Conservation (phyloP, 2,113 vertebrate species). For the Rattus rattus region DNA sequence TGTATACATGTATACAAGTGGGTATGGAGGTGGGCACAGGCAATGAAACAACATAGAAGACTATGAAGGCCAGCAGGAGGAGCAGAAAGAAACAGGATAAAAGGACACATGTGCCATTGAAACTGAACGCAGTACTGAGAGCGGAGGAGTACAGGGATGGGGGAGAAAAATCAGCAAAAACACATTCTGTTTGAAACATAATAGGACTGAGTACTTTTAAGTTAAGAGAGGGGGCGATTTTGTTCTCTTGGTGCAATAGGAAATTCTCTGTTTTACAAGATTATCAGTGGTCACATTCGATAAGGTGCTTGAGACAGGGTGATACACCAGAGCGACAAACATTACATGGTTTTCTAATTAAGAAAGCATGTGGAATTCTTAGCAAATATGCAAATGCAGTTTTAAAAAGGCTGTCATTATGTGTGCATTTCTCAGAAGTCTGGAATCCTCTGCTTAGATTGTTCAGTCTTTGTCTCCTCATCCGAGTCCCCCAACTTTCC, state of each 20-base stretch:
- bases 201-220: background rate
- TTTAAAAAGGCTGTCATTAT: background rate
- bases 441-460: background rate
- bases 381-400: slow-evolving; percentile 2
- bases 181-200: background rate
- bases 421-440: background rate
- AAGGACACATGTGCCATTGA: background rate
- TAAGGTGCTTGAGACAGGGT: background rate
- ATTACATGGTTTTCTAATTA: background rate
- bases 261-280: background rate
- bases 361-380: slow-evolving; percentile 21
- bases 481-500: background rate
- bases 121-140: background rate
- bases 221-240: background rate
- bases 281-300: background rate
- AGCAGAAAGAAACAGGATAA: too few relatives aligned
- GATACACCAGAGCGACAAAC: background rate
- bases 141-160: background rate
- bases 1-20: background rate
- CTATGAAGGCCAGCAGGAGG: too few relatives aligned
- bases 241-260: background rate
- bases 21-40: background rate
- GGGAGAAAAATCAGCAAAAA: background rate
- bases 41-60: background rate
- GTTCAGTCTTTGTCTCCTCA: background rate